Evolutionary conservation across 2,113 vertebrate genomes (phyloP).

Genomic region (Dipodomys stephensi): DNA sequence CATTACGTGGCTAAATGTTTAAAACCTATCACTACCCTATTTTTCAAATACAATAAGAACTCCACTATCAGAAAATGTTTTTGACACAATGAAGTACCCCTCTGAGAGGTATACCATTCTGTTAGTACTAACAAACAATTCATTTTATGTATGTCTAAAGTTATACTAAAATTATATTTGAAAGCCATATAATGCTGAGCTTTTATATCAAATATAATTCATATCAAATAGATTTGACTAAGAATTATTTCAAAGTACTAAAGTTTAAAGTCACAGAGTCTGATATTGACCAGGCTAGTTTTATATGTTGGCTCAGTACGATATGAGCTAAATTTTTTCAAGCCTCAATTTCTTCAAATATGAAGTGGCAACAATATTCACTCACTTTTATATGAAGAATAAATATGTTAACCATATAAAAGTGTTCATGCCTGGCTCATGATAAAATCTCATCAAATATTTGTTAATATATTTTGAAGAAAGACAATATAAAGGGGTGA

Average conservation of each 20-base stretch:
- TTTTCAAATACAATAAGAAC: conserved; percentile 70
- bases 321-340: neutral
- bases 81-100: conserved; percentile 71
- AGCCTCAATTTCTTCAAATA: neutral
- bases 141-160: conserved; percentile 65
- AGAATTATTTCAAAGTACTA: neutral
- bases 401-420: neutral
- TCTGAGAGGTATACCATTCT: conserved; percentile 69
- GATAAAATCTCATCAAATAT: neutral
- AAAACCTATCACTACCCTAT: conserved; percentile 59
- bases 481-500: neutral
- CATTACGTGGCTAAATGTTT: neutral
- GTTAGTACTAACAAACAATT: conserved; percentile 79
- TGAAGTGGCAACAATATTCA: neutral
- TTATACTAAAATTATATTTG: conserved; percentile 25
- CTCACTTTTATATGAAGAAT: neutral
- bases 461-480: neutral
- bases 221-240: conserved; percentile 61
- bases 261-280: conserved; percentile 9
- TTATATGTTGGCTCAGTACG: neutral
- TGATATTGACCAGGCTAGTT: neutral
- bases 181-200: conserved; percentile 68
- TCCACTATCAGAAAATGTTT: conserved; percentile 77
- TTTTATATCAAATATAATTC: conserved; percentile 76
- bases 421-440: neutral